phyloP scores from a whole-genome alignment of 2,888 invertebrate genomes.

The Zaprionus lineosus region DNA sequence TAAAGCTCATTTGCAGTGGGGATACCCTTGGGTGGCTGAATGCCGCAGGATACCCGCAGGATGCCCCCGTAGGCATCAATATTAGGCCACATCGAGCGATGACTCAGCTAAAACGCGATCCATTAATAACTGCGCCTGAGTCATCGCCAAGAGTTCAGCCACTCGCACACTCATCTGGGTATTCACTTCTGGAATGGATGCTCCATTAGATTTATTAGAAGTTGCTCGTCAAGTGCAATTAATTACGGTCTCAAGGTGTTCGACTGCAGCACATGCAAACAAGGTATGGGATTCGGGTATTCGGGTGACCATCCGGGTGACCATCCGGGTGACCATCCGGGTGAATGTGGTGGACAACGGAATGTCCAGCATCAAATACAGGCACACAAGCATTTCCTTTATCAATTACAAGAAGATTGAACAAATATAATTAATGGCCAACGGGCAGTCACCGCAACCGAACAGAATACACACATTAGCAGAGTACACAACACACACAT shows the following conservation, averaged over 20 bases:
- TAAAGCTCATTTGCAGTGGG: conserved; percentile 1
- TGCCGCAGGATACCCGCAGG: not conserved
- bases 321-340: no score
- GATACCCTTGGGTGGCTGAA: no score
- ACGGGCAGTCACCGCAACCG: conserved; percentile 1
- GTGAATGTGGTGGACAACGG: not conserved
- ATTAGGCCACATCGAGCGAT: no score
- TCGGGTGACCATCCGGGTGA: no score
- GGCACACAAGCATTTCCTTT: conserved; percentile 17
- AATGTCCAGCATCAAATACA: conserved; percentile 14
- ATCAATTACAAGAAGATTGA: conserved; percentile 35
- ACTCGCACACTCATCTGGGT: conserved; percentile 10
- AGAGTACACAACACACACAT: not conserved
- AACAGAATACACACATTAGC: not conserved
- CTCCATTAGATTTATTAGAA: conserved; percentile 36
- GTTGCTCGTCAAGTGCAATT: conserved; percentile 22
- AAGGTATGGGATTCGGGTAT: no score
- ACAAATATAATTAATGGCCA: conserved; percentile 59
- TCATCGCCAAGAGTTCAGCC: no score
- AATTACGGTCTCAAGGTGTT: conserved; percentile 23
- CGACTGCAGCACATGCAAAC: not conserved
- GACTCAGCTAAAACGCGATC: conserved; percentile 31
- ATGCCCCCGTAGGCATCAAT: not conserved
- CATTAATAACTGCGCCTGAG: conserved; percentile 25
- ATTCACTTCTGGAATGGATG: conserved; percentile 9